These are phyloP conservation scores for Melieria omissa DNA, from an alignment of 2,888 invertebrate genomes.

Conservation along the genomic window DNA sequence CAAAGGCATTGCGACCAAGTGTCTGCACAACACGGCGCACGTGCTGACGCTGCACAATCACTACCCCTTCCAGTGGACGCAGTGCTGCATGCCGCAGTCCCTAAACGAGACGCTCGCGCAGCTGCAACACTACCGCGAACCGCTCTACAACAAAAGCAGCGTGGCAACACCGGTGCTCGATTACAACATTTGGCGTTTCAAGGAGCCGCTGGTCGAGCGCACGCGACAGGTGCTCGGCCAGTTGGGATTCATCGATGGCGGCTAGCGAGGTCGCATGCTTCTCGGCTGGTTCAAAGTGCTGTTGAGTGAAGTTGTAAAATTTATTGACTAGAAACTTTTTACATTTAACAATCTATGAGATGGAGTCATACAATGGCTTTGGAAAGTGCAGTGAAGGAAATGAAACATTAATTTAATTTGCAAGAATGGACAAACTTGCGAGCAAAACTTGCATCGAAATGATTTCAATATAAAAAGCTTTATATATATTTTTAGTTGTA, in stretches of 20 bases:
- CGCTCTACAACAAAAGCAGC: conserved; percentile 72
- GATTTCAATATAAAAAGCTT: too few relatives aligned
- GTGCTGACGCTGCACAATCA: conserved; percentile 91
- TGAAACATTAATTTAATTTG: too few relatives aligned
- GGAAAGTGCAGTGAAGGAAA: too few relatives aligned
- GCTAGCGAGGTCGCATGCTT: too few relatives aligned
- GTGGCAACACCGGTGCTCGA: conserved; percentile 73
- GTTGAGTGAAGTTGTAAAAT: too few relatives aligned
- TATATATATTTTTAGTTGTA: too few relatives aligned
- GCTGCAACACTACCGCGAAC: conserved; percentile 90
- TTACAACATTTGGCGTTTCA: conserved; percentile 86
- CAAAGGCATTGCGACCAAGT: conserved; percentile 88
- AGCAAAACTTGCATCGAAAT: too few relatives aligned
- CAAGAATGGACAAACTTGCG: too few relatives aligned
- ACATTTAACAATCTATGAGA: too few relatives aligned
- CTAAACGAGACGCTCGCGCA: conserved; percentile 85
- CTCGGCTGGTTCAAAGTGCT: too few relatives aligned
- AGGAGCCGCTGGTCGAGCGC: conserved; percentile 75
- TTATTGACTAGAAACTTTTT: too few relatives aligned
- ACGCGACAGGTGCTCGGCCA: conserved; percentile 75
- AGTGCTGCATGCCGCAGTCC: conserved; percentile 82
- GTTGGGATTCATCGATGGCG: conserved; percentile 60
- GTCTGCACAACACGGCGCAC: conserved; percentile 89
- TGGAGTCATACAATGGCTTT: too few relatives aligned
- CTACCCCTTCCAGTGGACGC: conserved; percentile 85